Conservation (phyloP, 2,797 vertebrate species). For the Notamacropus eugenii region DNA sequence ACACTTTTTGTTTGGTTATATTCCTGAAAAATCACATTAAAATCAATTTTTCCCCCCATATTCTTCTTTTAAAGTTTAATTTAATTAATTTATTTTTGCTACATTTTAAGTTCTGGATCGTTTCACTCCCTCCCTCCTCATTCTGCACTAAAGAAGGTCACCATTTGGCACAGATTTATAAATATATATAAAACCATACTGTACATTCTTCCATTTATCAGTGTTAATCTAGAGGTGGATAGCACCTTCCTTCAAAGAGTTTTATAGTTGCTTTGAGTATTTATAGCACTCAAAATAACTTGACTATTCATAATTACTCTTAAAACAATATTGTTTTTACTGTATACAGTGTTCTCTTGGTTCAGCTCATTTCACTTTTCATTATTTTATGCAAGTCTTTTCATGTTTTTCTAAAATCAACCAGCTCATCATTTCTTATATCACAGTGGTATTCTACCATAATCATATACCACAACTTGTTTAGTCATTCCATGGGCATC, state of each 20-base stretch:
- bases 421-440: neutral
- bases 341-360: neutral
- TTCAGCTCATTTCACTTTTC: neutral
- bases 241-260: neutral
- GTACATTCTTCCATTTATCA: neutral
- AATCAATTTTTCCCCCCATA: neutral
- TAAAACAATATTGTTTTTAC: neutral
- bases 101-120: neutral
- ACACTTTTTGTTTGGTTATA: neutral
- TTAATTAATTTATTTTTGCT: neutral
- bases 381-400: neutral
- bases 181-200: neutral
- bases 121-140: neutral
- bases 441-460: neutral
- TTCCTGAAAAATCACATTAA: constrained; percentile 7
- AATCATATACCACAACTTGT: neutral
- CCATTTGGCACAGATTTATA: neutral
- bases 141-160: neutral
- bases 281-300: neutral
- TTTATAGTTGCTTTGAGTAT: neutral
- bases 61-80: neutral
- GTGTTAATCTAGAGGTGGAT: neutral
- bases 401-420: neutral
- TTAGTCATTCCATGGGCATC: neutral
- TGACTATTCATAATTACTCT: neutral